Evolutionary conservation across 2,797 vertebrate species (phyloP), one percentile per base, ranked within the genome.

Genomic region (Malurus leucopterus): DNA sequence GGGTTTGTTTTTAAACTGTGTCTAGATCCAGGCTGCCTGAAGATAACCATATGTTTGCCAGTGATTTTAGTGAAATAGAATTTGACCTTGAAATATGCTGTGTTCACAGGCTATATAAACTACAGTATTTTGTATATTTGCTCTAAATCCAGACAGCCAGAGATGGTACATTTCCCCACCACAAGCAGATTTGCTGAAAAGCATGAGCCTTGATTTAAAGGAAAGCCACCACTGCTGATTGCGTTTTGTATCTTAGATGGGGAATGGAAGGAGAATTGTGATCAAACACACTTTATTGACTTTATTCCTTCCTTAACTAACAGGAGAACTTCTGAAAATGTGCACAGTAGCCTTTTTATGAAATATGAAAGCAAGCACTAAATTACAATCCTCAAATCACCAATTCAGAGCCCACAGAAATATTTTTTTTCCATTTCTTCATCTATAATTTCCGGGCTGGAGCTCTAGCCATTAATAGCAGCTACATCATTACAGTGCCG

Each of bases 391-490:
- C 80, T 82, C 91, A 92, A 88, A 93, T 84, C 80, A 84, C 88
- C 85, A 62, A 61, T 69, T 87, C 85, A 26, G 74, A 84, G 36
- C 77, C 71, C 77, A 88, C 62, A 75, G 84, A 93, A 79, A 5
- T 73, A 1, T 23, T 73, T 70, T 76, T 75, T 67, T 76, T 26
- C 62, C n/a, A 49, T 89, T 88, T 86, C 77, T 94, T 71, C 71
- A 81, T 86, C 87, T 93, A 68, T 92, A 94, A 95, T 95, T 95
- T 95, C 94, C 77, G 50, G 83, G 62, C 91, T 89, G 92, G 51
- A 91, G 91, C 88, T 86, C 44, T 54, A 84, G 65, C 94, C 92
- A 89, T 94, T 94, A 94, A 89, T 91, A 95, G 93, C 89, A 94
- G 94, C 87, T 88, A 79, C 91, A 94, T 93, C 92, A 91, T 53